These are phyloP conservation scores for Notocelia uddmanniana DNA, from an alignment of 2,888 invertebrate species.

Conservation along the genomic window DNA sequence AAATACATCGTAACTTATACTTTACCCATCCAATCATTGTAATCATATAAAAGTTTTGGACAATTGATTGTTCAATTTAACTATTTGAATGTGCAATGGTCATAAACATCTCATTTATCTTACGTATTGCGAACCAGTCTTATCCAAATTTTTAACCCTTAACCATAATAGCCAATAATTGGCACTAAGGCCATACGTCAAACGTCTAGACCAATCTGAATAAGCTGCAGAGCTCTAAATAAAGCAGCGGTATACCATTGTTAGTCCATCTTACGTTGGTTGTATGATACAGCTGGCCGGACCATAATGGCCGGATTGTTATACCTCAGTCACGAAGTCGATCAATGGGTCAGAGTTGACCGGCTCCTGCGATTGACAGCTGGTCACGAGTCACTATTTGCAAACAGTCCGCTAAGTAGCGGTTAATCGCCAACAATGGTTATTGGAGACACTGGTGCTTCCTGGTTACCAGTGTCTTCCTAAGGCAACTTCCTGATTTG, in stretches of 20 bases:
- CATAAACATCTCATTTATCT: background rate
- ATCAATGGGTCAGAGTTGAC: conserved; percentile 70
- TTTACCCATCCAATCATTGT: no score
- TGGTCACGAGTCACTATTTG: conserved; percentile 50
- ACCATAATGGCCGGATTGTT: conserved; percentile 67
- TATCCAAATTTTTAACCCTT: conserved; percentile 25
- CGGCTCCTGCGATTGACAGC: conserved; percentile 57
- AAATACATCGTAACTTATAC: no score
- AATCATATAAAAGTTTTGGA: background rate
- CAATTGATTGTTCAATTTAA: background rate
- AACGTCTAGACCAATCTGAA: conserved; percentile 48
- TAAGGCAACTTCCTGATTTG: no score
- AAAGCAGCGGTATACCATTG: background rate
- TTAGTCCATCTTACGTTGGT: conserved; percentile 18
- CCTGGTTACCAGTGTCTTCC: conserved; percentile 22
- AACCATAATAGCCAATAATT: conserved; percentile 39
- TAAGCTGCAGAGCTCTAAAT: background rate
- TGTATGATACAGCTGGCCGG: conserved; percentile 61
- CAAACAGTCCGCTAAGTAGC: conserved; percentile 41
- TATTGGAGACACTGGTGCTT: conserved; percentile 25
- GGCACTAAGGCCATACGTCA: conserved; percentile 60
- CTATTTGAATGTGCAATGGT: background rate
- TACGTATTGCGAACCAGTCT: background rate
- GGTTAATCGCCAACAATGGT: conserved; percentile 41
- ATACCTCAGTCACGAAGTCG: conserved; percentile 72